Conservation (phyloP, 2,113 vertebrate genomes). For the Onychostruthus taczanowskii region DNA sequence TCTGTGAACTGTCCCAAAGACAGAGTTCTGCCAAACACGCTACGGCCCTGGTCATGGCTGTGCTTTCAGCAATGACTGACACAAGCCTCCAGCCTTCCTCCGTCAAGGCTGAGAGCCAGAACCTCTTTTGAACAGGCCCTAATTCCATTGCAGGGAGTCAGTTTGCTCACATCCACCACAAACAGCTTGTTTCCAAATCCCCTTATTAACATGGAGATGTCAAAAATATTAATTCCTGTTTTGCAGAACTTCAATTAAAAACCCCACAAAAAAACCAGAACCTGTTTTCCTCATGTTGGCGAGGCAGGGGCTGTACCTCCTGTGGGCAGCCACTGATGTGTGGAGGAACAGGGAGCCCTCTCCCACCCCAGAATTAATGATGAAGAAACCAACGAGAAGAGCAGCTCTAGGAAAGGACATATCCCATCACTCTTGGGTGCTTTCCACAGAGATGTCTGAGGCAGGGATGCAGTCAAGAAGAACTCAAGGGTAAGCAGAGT, state of each 20-base stretch:
- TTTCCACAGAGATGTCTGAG: neutral
- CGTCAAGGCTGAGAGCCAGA: neutral
- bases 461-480: neutral
- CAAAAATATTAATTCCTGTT: neutral
- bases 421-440: neutral
- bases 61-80: neutral
- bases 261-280: rapidly evolving
- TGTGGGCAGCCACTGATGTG: neutral
- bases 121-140: neutral
- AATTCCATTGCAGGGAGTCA: neutral
- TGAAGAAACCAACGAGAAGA: neutral
- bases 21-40: rapidly evolving
- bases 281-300: neutral
- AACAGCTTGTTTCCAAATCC: neutral
- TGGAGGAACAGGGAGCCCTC: neutral
- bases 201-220: neutral
- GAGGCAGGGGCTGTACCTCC: neutral
- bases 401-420: neutral
- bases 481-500: neutral
- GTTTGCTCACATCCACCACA: neutral
- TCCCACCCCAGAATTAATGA: neutral
- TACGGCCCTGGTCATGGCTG: neutral
- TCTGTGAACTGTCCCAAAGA: neutral
- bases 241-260: neutral
- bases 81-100: neutral